These are phyloP conservation scores for Acromyrmex echinatior DNA, from an alignment of 1,140 invertebrate genomes.

Conservation along the genomic window DNA sequence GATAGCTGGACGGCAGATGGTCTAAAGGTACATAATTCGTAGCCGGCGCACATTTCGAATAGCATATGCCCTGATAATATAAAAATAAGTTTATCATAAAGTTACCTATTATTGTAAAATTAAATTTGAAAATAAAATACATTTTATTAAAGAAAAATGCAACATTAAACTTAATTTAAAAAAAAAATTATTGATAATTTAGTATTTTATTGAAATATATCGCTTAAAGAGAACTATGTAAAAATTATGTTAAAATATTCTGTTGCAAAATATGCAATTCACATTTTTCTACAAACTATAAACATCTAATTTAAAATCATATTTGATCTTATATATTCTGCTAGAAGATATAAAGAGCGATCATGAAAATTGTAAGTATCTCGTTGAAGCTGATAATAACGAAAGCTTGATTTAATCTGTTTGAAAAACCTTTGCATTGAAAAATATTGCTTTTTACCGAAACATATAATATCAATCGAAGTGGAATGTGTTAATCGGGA, in stretches of 20 bases:
- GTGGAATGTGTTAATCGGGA: slow-evolving; percentile 86
- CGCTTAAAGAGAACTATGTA: neutral
- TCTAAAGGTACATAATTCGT: slow-evolving; percentile 91
- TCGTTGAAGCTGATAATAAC: neutral
- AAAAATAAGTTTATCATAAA: slow-evolving; percentile 22
- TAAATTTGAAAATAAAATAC: slow-evolving; percentile 1
- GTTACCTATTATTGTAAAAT: neutral
- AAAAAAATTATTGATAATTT: neutral
- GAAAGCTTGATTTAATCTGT: neutral
- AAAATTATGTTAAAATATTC: neutral
- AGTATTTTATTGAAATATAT: neutral
- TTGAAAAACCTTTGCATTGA: neutral
- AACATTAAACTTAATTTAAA: neutral
- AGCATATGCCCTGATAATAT: slow-evolving; percentile 90
- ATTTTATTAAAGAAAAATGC: neutral
- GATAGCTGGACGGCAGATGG: slow-evolving; percentile 91
- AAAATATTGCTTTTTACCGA: slow-evolving; percentile 87
- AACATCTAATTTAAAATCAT: slow-evolving; percentile 10
- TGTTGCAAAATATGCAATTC: neutral
- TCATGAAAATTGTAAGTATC: neutral
- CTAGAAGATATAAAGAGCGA: neutral
- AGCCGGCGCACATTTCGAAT: slow-evolving; percentile 96
- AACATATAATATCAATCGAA: slow-evolving; percentile 91
- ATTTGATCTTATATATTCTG: neutral
- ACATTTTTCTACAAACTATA: neutral